Percentiles rank a stretch among this genome's conserved stretches.
Conservation (phyloP, 2,888 invertebrate genomes). For the Acanthosepion lycidas region DNA sequence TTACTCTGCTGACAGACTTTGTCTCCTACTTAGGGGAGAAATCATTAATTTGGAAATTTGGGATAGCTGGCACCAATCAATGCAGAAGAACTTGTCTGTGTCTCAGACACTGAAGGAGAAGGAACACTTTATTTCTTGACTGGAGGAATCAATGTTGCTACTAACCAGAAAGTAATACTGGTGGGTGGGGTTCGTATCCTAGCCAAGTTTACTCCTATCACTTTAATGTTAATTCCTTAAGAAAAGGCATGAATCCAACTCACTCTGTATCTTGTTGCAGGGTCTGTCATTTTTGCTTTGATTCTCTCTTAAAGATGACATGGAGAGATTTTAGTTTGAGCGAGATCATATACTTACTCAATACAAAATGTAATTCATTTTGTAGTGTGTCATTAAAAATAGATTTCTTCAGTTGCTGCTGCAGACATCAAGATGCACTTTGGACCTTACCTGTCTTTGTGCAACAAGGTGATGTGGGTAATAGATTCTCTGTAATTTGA, state of each 20-base stretch:
- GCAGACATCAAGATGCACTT: too few relatives aligned
- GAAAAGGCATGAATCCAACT: background rate
- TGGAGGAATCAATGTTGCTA: too few relatives aligned
- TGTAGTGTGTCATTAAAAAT: too few relatives aligned
- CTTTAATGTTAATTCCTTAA: background rate
- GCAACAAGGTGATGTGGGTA: too few relatives aligned
- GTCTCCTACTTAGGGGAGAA: background rate
- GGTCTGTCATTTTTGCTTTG: background rate
- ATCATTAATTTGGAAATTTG: background rate
- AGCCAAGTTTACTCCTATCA: background rate
- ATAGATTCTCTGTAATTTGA: too few relatives aligned
- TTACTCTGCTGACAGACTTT: background rate
- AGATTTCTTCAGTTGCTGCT: too few relatives aligned
- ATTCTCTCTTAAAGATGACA: background rate
- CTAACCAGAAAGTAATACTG: background rate
- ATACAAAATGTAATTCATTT: too few relatives aligned
- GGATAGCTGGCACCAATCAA: background rate
- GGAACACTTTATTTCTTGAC: too few relatives aligned
- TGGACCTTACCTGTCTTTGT: too few relatives aligned
- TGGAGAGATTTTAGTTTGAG: background rate
- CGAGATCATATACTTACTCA: too few relatives aligned
- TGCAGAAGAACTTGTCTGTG: background rate
- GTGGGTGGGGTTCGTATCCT: background rate
- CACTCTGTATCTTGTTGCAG: background rate
- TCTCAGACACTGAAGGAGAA: background rate